Evolutionary conservation across 2,113 vertebrate species (phyloP), one percentile per base, ranked within the genome.

Genomic region (Petroica traversi): DNA sequence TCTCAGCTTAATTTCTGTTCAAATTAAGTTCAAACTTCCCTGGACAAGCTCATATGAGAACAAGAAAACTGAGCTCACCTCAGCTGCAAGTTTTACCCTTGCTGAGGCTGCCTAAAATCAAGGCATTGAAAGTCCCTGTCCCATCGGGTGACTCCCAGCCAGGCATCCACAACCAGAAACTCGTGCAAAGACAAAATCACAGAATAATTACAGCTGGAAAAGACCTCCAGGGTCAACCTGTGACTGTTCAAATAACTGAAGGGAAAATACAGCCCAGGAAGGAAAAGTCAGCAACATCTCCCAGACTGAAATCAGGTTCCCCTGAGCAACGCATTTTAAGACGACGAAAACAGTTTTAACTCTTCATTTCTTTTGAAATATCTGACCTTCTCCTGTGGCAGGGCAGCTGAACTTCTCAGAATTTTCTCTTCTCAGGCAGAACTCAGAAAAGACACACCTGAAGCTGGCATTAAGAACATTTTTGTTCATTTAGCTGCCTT

Each of bases 201-300:
- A 9, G 48, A 4, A n/a, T 5, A 22, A 6, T 2, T 0, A 8
- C 3, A 26, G 51, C 4, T 41, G 67, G 75, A 24, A 33, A 64
- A 64, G 26, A 12, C 9, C 10, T 28, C 12, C 67, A 64, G 28
- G 12, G 12, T 23, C 22, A 66, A 33, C 33, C 26, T 49, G 25
- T 3, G 75, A 29, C 26, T 45, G 40, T 34, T 85, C 48, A 55
- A 54, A 91, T 12, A 62, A 20, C 45, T 43, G 33, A 61, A 22
- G 0, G 17, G 73, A 46, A 82, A 93, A 34, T 3, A 43, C 14
- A 74, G 36, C 43, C 43, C 38, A 19, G 1, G 1, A 67, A 14
- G 59, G 51, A 74, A 71, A 16, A n/a, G n/a, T 12, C 24, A 43
- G 33, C 4, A 72, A 2, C 28, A 51, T 15, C 46, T 51, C 26